These are phyloP conservation scores for Pteronotus mesoamericanus DNA, from an alignment of 2,797 vertebrate species.

Conservation along the genomic window DNA sequence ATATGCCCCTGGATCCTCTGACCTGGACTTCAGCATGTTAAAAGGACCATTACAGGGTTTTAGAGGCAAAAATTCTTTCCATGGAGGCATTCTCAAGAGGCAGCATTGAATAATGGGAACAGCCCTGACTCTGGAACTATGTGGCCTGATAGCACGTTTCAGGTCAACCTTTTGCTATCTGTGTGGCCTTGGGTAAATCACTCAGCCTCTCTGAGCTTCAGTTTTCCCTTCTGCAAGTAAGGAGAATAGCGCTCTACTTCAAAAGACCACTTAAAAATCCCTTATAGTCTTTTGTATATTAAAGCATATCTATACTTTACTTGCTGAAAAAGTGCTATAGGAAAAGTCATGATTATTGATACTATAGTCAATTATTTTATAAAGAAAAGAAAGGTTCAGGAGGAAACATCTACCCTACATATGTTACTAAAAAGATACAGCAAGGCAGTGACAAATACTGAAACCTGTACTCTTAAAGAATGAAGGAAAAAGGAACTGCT, in stretches of 20 bases:
- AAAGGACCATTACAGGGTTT: not conserved
- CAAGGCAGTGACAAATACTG: not conserved
- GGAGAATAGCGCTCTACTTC: not conserved
- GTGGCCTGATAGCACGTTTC: not conserved
- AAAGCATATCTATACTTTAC: not conserved
- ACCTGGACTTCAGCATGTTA: not conserved
- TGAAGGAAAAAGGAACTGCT: not conserved
- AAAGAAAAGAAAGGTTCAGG: not conserved
- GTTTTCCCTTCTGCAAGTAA: not conserved
- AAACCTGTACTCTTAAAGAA: not conserved
- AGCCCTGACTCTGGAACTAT: not conserved
- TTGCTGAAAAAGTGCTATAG: not conserved
- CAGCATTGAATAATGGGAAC: not conserved
- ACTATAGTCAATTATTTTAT: not conserved
- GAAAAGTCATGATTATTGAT: not conserved
- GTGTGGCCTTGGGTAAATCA: not conserved
- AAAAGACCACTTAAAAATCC: not conserved
- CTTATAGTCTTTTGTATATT: not conserved
- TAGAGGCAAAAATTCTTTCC: not conserved
- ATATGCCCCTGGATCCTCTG: not conserved
- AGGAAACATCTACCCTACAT: not conserved
- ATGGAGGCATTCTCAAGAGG: not conserved
- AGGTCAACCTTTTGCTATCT: not conserved
- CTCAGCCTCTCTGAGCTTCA: not conserved
- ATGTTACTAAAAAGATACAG: not conserved